A percentile compares a stretch with the other conserved stretches of the same genome.
These are phyloP conservation scores for Arremon brunneinucha DNA, from an alignment of 2,797 vertebrate genomes.

Conservation along the genomic window DNA sequence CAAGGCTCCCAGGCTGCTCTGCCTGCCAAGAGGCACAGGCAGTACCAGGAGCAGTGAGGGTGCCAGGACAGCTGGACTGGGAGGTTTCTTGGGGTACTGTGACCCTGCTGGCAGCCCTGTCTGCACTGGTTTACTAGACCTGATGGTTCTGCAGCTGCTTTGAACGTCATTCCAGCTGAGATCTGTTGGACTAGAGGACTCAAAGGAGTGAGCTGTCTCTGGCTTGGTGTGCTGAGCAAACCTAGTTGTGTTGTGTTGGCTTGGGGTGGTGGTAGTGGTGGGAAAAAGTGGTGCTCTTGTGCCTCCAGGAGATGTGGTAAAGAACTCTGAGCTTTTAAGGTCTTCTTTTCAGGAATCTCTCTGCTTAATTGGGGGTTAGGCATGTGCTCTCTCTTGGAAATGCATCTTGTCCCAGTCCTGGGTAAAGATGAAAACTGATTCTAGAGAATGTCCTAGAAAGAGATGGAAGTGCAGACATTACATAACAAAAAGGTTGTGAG, in stretches of 20 bases:
- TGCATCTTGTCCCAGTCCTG: not conserved
- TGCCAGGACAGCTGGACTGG: not conserved
- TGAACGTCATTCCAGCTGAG: not conserved
- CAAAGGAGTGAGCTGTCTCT: not conserved
- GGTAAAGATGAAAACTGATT: not conserved
- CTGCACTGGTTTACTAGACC: not conserved
- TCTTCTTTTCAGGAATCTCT: not conserved
- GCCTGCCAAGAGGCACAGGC: not conserved
- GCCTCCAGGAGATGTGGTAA: not conserved
- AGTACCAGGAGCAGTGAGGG: not conserved
- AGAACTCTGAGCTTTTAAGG: not conserved
- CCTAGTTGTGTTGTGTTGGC: not conserved
- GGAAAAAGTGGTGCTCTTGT: not conserved
- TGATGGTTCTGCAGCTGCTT: not conserved
- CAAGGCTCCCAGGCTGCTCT: not conserved
- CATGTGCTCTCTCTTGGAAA: not conserved
- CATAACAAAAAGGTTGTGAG: not conserved
- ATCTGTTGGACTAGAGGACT: not conserved
- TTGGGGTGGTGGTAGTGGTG: not conserved
- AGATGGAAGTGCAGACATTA: not conserved
- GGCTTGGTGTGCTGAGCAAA: not conserved
- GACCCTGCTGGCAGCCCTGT: not conserved
- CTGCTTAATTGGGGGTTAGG: not conserved
- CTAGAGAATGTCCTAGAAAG: not conserved
- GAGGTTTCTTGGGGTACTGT: not conserved